Percentiles rank a stretch among this genome's conserved stretches.
Evolutionary conservation across 2,888 invertebrate genomes (phyloP).

Genomic region (Osedax fenrisi): DNA sequence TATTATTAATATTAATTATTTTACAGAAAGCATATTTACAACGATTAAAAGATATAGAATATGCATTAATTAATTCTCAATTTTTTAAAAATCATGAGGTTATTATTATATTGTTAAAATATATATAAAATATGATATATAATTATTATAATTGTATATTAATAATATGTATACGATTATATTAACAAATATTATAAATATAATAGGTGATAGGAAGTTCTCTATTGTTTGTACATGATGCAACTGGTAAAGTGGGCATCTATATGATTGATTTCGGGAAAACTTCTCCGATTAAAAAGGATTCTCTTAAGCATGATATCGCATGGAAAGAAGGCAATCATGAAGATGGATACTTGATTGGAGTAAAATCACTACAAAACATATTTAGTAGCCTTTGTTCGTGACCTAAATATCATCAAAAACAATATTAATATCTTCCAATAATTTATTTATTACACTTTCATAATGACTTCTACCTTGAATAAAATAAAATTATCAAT

Average conservation of each 20-base stretch:
- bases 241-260: conserved; percentile 40
- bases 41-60: conserved; percentile 42
- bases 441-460: too few species aligned
- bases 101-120: conserved; percentile 16
- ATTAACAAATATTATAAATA: too few species aligned
- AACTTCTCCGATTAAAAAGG: conserved; percentile 52
- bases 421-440: too few species aligned
- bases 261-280: conserved; percentile 52
- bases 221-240: conserved; percentile 49
- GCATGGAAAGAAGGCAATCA: conserved; percentile 75
- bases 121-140: neutral
- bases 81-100: conserved; percentile 47
- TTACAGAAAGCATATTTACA: conserved; percentile 42
- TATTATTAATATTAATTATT: too few species aligned
- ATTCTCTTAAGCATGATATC: conserved; percentile 66
- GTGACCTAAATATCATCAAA: too few species aligned
- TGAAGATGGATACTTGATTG: conserved; percentile 86
- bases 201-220: conserved; percentile 50
- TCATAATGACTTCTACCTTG: too few species aligned
- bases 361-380: conserved; percentile 56
- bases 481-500: too few species aligned
- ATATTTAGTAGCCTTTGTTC: neutral
- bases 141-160: neutral
- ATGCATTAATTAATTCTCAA: conserved; percentile 42
- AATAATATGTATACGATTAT: too few species aligned